phyloP scores from a whole-genome alignment of 1,140 invertebrate genomes.

The Philotrypesis tridentata region DNA sequence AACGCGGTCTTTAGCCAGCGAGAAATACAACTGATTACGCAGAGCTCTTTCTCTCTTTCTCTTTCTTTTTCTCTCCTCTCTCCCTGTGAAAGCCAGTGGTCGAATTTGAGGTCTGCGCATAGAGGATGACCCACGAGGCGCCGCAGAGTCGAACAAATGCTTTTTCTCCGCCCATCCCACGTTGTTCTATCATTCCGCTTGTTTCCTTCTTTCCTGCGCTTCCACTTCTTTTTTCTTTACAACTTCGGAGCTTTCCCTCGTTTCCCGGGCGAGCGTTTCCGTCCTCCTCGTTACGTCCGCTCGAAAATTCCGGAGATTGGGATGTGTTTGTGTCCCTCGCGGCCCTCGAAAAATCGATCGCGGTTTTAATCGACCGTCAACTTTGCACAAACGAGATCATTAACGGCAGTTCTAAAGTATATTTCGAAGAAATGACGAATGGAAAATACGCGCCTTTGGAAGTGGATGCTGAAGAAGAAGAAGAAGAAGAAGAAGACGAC shows the following conservation, averaged over 20 bases:
- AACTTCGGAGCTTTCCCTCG: slow-evolving; percentile 3
- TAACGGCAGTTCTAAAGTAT: no score
- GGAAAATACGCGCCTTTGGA: not conserved
- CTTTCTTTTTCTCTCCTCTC: no score
- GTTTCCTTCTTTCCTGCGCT: slow-evolving; percentile 40
- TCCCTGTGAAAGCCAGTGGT: slow-evolving; percentile 36
- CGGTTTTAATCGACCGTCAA: no score
- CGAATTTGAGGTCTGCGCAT: slow-evolving; percentile 37
- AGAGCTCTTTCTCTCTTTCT: no score
- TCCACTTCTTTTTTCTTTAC: slow-evolving; percentile 36
- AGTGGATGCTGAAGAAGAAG: not conserved
- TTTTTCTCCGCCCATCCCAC: slow-evolving; percentile 31
- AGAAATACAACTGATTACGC: slow-evolving; percentile 5
- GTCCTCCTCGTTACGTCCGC: slow-evolving; percentile 14
- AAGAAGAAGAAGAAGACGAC: not conserved
- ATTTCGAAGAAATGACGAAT: not conserved
- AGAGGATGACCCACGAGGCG: slow-evolving; percentile 51
- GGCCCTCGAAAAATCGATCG: no score
- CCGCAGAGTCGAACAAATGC: slow-evolving; percentile 50
- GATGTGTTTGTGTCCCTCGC: no score
- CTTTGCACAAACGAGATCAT: no score
- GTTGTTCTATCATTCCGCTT: slow-evolving; percentile 25
- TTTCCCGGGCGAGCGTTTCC: no score
- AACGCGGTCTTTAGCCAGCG: not conserved
- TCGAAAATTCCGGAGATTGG: not conserved